Percentiles rank a stretch among this genome's conserved stretches.
phyloP scores from a whole-genome alignment of 1,140 invertebrate species.

The Psilanteris sp. region DNA sequence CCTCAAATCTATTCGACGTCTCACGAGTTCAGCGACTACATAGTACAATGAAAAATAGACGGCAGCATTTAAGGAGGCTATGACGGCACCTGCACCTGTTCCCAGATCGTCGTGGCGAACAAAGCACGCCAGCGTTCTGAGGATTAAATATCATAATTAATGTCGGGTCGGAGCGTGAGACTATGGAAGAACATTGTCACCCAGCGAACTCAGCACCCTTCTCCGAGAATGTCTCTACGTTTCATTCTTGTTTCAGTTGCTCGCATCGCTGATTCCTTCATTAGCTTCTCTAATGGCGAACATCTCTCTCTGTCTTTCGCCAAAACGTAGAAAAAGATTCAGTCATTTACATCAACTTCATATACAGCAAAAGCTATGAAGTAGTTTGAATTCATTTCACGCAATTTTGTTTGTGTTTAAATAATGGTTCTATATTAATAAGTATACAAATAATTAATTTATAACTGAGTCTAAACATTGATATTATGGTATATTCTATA shows the following conservation, averaged over 20 bases:
- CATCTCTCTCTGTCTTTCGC: slow-evolving; percentile 19
- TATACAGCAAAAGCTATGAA: neutral
- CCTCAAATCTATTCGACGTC: slow-evolving; percentile 59
- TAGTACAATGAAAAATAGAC: slow-evolving; percentile 58
- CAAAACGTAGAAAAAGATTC: slow-evolving; percentile 45
- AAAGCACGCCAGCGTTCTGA: slow-evolving; percentile 64
- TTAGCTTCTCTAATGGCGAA: slow-evolving; percentile 56
- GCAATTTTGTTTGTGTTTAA: neutral
- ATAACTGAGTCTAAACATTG: neutral
- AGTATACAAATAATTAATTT: slow-evolving; percentile 15
- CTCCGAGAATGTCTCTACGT: slow-evolving; percentile 58
- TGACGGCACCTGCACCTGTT: slow-evolving; percentile 63
- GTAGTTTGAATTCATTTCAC: too few relatives aligned
- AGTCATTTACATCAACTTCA: slow-evolving; percentile 16
- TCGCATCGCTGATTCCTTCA: slow-evolving; percentile 65
- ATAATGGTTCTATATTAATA: neutral
- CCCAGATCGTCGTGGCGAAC: slow-evolving; percentile 64
- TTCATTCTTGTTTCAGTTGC: slow-evolving; percentile 57
- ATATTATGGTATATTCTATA: neutral
- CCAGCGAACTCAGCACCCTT: slow-evolving; percentile 68
- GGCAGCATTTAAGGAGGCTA: slow-evolving; percentile 39
- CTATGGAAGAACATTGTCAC: slow-evolving; percentile 70
- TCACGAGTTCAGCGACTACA: slow-evolving; percentile 40
- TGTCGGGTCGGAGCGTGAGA: slow-evolving; percentile 63
- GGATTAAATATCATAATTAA: slow-evolving; percentile 79